Percentiles rank a stretch among this genome's conserved stretches.
Evolutionary conservation across 2,797 vertebrate species (phyloP).

Genomic region (Gymnoscopelus braueri): DNA sequence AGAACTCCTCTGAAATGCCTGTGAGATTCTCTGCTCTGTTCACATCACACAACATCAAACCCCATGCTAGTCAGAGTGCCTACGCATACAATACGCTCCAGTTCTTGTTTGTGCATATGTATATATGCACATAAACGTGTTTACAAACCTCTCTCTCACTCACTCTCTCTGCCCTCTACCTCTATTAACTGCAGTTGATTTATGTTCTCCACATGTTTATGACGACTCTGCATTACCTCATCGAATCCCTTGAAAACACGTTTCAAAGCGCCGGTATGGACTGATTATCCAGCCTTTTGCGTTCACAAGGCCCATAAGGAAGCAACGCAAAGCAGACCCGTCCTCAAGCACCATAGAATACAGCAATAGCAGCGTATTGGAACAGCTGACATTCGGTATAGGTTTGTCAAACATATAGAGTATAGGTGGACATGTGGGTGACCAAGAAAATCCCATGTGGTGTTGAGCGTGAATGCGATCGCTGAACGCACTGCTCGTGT

Average conservation of each 20-base stretch:
- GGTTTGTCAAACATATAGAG: too few species aligned
- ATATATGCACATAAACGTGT: neutral
- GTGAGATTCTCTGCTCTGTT: neutral
- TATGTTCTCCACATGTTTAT: constrained; percentile 43
- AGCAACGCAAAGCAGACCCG: constrained; percentile 46
- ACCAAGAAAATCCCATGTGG: too few species aligned
- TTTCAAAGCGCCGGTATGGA: constrained; percentile 26
- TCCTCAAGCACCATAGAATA: neutral
- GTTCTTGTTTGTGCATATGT: neutral
- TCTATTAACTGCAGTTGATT: constrained; percentile 27
- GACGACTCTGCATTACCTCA: constrained; percentile 3
- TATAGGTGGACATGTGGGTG: too few species aligned
- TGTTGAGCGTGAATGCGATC: too few species aligned
- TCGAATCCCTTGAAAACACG: constrained; percentile 20
- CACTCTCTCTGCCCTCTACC: neutral
- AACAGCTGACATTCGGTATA: too few species aligned
- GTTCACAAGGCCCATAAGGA: neutral
- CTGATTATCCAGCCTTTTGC: constrained; percentile 33
- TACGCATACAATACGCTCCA: too few species aligned
- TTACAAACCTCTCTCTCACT: constrained; percentile 8
- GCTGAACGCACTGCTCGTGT: too few species aligned
- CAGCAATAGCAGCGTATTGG: too few species aligned
- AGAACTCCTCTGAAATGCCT: constrained; percentile 23
- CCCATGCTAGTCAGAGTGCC: too few species aligned
- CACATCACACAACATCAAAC: too few species aligned